These are phyloP conservation scores for Drosophila fuyamai DNA, from an alignment of 1,140 invertebrate species.

Conservation along the genomic window DNA sequence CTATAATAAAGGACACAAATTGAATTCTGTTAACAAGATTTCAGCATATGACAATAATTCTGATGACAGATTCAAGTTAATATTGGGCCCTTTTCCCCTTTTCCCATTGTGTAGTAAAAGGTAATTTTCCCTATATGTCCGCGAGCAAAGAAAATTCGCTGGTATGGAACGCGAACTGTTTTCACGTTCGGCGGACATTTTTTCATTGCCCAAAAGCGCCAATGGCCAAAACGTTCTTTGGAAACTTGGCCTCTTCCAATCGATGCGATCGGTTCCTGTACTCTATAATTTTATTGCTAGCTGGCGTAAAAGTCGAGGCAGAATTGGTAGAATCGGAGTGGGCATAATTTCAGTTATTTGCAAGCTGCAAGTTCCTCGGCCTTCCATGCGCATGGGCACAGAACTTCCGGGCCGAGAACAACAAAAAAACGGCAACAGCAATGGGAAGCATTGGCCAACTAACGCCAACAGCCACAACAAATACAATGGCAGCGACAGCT, in stretches of 20 bases:
- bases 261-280: conserved; percentile 29
- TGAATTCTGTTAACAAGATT: neutral
- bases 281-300: conserved; percentile 46
- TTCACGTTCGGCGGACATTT: conserved; percentile 18
- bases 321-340: conserved; percentile 22
- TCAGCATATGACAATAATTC: neutral
- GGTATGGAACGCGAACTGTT: conserved; percentile 31
- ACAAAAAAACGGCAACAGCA: conserved; percentile 25
- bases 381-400: conserved; percentile 71
- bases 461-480: conserved; percentile 69
- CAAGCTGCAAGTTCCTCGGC: conserved; percentile 65
- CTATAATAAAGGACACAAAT: no score
- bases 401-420: conserved; percentile 74
- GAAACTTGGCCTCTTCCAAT: conserved; percentile 22
- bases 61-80: neutral
- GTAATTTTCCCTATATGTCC: conserved; percentile 54
- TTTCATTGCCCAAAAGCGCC: conserved; percentile 25
- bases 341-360: conserved; percentile 77
- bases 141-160: conserved; percentile 52
- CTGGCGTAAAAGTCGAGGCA: conserved; percentile 15
- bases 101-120: neutral
- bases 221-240: conserved; percentile 37
- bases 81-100: conserved; percentile 1
- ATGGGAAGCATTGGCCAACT: conserved; percentile 60
- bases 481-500: conserved; percentile 43